Evolutionary conservation across 2,888 invertebrate genomes (phyloP).

Genomic region (Gnatocerus cornutus): DNA sequence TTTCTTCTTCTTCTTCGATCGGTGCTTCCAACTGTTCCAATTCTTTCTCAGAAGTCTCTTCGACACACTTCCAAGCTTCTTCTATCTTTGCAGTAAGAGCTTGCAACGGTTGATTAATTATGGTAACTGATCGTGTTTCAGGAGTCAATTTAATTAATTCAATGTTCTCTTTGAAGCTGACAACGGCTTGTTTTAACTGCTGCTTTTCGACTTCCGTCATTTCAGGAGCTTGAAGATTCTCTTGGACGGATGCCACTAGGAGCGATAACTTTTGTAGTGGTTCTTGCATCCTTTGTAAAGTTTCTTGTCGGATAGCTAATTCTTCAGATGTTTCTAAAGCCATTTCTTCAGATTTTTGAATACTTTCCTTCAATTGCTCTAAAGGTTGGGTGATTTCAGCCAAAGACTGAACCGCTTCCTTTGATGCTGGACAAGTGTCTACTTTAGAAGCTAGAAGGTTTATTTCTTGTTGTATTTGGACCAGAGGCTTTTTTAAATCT

Average conservation of each 20-base stretch:
- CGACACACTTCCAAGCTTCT: slow-evolving; percentile 37
- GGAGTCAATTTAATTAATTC: slow-evolving; percentile 12
- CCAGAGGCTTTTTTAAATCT: slow-evolving; percentile 26
- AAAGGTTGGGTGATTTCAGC: slow-evolving; percentile 4
- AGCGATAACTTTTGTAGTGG: slow-evolving; percentile 44
- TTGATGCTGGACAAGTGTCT: slow-evolving; percentile 12
- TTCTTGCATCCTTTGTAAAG: slow-evolving; percentile 43
- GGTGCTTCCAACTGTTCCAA: slow-evolving; percentile 5
- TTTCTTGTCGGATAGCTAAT: slow-evolving; percentile 9
- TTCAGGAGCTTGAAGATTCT: slow-evolving; percentile 19
- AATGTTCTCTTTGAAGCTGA: slow-evolving; percentile 25
- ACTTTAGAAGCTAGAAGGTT: slow-evolving; percentile 8
- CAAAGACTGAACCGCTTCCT: background rate
- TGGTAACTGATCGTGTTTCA: slow-evolving; percentile 6
- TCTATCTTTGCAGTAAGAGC: slow-evolving; percentile 55
- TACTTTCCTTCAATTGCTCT: slow-evolving; percentile 17
- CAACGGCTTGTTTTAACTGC: slow-evolving; percentile 25
- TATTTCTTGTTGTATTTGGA: slow-evolving; percentile 14
- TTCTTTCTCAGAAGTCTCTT: no score
- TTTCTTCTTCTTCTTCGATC: slow-evolving; percentile 16
- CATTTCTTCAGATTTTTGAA: slow-evolving; percentile 31
- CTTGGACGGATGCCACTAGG: slow-evolving; percentile 29
- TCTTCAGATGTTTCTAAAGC: slow-evolving; percentile 10
- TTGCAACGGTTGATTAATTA: slow-evolving; percentile 55
- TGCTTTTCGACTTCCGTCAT: slow-evolving; percentile 39